Evolutionary conservation across 2,888 invertebrate genomes (phyloP).

Genomic region (Coenonympha glycerion): DNA sequence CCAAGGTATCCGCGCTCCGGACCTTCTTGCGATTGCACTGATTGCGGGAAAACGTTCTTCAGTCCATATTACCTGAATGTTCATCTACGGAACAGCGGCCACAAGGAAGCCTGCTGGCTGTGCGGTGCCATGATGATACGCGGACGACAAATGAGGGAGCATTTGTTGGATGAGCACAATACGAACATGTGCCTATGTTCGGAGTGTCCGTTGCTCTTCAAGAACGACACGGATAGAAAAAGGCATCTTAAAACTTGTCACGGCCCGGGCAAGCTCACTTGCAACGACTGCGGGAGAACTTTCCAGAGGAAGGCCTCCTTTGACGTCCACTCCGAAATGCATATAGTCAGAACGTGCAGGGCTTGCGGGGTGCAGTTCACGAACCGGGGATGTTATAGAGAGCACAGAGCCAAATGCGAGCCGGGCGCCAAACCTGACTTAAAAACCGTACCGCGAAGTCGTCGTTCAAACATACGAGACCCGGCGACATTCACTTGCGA

Average conservation of each 20-base stretch:
- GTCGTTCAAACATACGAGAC: slow-evolving; percentile 57
- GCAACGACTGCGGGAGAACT: slow-evolving; percentile 53
- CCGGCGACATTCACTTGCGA: slow-evolving; percentile 60
- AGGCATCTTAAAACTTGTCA: slow-evolving; percentile 48
- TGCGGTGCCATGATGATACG: slow-evolving; percentile 48
- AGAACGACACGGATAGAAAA: slow-evolving; percentile 36
- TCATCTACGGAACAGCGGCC: slow-evolving; percentile 59
- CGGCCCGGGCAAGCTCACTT: slow-evolving; percentile 43
- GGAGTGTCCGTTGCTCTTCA: slow-evolving; percentile 50
- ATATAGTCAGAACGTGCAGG: slow-evolving; percentile 57
- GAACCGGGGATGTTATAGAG: slow-evolving; percentile 58
- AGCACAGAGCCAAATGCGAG: slow-evolving; percentile 57
- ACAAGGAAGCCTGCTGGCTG: slow-evolving; percentile 53
- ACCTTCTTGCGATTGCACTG: slow-evolving; percentile 46
- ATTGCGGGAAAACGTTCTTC: slow-evolving; percentile 53
- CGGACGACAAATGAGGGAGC: slow-evolving; percentile 49
- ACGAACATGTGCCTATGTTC: slow-evolving; percentile 40
- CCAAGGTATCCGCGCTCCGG: slow-evolving; percentile 37
- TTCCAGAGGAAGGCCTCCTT: slow-evolving; percentile 50
- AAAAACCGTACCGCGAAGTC: slow-evolving; percentile 41
- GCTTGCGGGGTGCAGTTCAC: slow-evolving; percentile 56
- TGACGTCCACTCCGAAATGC: slow-evolving; percentile 59
- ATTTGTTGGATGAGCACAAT: slow-evolving; percentile 43
- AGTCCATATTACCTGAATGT: slow-evolving; percentile 52
- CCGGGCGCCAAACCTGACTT: slow-evolving; percentile 56